Base-by-base conservation (phyloP, 1,140 invertebrate genomes). In the Listronotus oregonensis region DNA sequence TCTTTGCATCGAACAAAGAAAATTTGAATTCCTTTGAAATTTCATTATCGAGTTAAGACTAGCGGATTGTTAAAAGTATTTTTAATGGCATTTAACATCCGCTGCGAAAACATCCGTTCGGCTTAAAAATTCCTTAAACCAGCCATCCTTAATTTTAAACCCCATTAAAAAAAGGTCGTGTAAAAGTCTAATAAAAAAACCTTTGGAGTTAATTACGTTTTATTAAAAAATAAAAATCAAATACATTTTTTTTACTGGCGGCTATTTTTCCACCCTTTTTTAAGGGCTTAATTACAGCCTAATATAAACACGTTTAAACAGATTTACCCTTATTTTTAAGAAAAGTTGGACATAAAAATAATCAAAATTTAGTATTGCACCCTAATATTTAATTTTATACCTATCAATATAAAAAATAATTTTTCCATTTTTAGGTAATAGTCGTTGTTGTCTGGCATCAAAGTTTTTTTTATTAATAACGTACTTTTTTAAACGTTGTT, bases 1-100 rank as follows among this genome's bases (percentile, higher is more conserved):
- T 39, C 27, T 56, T 56, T 32, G 50, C 61, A 63, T 54, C 51
- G 50, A 56, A 63, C 61, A 55, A 63, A 63, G 61, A 63, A 63
- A 63, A 63, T 63, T 63, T 63, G 34, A 63, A 63, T 63, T 63
- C 61, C 61, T 63, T 63, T 63, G 61, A 63, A 63, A 63, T 63
- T 63, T 63, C 50, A 63, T 63, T 63, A 55, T 63, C 46, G 61
- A 63, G 50, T 63, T 63, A 55, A 44, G 61, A 34, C 32, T 55
- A 46, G 46, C 34, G 39, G 34, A 63, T 31, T 63, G 39, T 63
- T 63, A 63, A 62, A 62, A 62, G 46, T 62, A 47, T 52, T 62
- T 62, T 62, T 62, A 51, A 52, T 57, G 61, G 61, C 50, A 44
- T 59, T 46, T 18, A 32, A 9, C n/a, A 32, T 51, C 14, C 21